phyloP scores from a whole-genome alignment of 2,113 vertebrate species.

The Mus musculus region DNA sequence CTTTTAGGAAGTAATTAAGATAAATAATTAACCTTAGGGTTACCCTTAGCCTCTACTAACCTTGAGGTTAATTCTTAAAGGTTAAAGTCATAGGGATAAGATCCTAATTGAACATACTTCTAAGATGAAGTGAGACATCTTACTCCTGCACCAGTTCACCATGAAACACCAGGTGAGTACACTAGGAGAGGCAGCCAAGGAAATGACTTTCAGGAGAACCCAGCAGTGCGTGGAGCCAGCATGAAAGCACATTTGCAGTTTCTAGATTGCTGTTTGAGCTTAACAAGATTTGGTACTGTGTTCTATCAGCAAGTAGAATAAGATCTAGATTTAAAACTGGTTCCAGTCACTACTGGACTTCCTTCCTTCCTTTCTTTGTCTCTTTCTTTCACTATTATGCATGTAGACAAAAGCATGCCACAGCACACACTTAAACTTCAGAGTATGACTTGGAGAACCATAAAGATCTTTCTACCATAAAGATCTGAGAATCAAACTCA shows the following conservation, averaged over 20 bases:
- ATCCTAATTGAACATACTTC: not conserved
- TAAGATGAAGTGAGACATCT: not conserved
- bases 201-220: not conserved
- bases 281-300: not conserved
- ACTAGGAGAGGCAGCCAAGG: not conserved
- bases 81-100: not conserved
- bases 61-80: not conserved
- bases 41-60: not conserved
- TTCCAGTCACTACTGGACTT: not conserved
- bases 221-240: rapidly evolving
- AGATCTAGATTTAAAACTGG: not conserved
- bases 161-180: not conserved
- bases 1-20: not conserved
- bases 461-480: not conserved
- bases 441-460: too few species aligned
- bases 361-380: not conserved
- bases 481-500: not conserved
- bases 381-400: too few species aligned
- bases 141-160: rapidly evolving
- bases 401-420: not conserved
- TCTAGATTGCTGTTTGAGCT: not conserved
- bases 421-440: not conserved
- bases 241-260: not conserved
- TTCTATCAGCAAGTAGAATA: not conserved
- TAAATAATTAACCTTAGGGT: not conserved